phyloP scores from a whole-genome alignment of 1,140 invertebrate species.

The Anadara kagoshimensis region DNA sequence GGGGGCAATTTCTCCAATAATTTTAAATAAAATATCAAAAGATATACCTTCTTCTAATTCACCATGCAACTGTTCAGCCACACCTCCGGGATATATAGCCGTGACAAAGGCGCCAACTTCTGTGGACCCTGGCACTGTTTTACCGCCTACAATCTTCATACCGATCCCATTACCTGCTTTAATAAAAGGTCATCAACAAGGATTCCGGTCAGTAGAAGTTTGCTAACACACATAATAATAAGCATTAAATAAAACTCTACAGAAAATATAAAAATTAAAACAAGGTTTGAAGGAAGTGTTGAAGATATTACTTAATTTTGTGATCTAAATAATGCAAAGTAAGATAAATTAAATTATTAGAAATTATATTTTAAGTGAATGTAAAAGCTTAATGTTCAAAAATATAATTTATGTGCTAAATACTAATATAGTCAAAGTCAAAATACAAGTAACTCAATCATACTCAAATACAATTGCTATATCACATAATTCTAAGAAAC shows the following conservation, averaged over 20 bases:
- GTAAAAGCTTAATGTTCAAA: not conserved
- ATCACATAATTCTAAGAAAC: no score
- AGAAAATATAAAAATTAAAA: not conserved
- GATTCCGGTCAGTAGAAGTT: not conserved
- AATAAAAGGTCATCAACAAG: not conserved
- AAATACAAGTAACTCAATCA: not conserved
- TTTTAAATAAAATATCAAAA: not conserved
- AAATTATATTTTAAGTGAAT: no score
- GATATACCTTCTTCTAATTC: constrained; percentile 79
- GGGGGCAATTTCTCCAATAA: no score
- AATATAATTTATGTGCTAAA: not conserved
- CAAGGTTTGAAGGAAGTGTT: not conserved
- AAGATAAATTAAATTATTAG: no score
- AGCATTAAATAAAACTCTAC: not conserved
- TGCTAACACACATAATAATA: not conserved
- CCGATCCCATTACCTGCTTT: constrained; percentile 76
- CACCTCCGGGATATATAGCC: constrained; percentile 77
- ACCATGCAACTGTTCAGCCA: constrained; percentile 77
- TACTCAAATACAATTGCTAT: not conserved
- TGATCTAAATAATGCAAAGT: no score
- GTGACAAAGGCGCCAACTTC: constrained; percentile 79
- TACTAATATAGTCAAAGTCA: no score
- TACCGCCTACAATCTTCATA: constrained; percentile 80
- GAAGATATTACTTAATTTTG: no score
- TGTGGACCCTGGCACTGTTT: constrained; percentile 76